phyloP scores from a whole-genome alignment of 2,888 invertebrate genomes.

The Parnassius glacialis region DNA sequence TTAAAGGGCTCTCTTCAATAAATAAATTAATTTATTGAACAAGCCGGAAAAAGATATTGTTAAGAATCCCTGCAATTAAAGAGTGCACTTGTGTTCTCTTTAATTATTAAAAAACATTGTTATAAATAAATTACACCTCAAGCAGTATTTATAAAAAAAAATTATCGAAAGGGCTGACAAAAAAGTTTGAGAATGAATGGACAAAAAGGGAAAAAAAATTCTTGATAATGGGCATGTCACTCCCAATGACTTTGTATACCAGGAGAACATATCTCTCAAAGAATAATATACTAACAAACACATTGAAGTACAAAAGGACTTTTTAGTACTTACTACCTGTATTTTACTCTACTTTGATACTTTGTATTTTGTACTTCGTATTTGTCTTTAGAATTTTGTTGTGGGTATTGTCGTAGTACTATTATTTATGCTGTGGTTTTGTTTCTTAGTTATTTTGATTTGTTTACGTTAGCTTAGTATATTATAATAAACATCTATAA shows the following conservation, averaged over 20 bases:
- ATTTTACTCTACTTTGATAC: too few species aligned
- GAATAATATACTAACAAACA: conserved; percentile 12
- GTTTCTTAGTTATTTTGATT: too few species aligned
- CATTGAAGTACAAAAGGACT: background rate
- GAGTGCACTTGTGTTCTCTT: too few species aligned
- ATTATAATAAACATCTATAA: too few species aligned
- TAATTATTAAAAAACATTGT: too few species aligned
- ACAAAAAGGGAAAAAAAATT: background rate
- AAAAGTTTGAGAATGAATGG: background rate
- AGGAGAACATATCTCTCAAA: conserved; percentile 58
- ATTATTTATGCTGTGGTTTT: too few species aligned
- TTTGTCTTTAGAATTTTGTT: too few species aligned
- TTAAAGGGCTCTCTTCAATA: conserved; percentile 67
- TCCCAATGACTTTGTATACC: conserved; percentile 80
- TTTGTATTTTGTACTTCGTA: too few species aligned
- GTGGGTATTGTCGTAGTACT: too few species aligned
- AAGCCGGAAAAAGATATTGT: conserved; percentile 19
- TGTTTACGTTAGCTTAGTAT: too few species aligned
- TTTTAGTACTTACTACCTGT: background rate
- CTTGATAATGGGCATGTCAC: conserved; percentile 80
- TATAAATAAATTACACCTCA: too few species aligned
- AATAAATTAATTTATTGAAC: conserved; percentile 46
- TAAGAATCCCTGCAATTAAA: too few species aligned
- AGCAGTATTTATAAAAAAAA: background rate
- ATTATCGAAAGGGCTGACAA: background rate